Percentiles rank a stretch among this genome's conserved stretches.
These are phyloP conservation scores for Spheniscus mendiculus DNA, from an alignment of 2,113 vertebrate genomes.

Conservation along the genomic window DNA sequence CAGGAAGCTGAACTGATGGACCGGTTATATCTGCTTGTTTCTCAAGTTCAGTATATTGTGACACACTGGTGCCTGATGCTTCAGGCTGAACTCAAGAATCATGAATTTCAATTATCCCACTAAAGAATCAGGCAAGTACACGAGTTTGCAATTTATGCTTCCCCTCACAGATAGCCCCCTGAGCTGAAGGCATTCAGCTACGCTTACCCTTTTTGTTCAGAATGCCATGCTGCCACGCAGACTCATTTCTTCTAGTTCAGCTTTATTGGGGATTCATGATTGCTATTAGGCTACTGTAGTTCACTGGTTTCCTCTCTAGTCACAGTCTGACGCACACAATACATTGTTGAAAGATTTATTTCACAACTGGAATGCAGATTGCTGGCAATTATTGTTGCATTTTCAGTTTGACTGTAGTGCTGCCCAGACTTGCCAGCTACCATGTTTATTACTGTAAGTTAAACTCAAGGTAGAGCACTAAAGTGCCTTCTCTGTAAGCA, in stretches of 20 bases:
- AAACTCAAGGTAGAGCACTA: neutral
- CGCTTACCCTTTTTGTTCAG: neutral
- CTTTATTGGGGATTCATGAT: constrained; percentile 15
- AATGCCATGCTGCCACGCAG: neutral
- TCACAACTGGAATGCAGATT: constrained; percentile 64
- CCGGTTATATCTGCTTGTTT: neutral
- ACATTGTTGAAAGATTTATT: constrained; percentile 63
- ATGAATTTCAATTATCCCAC: neutral
- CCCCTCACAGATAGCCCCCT: neutral
- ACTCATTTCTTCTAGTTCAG: neutral
- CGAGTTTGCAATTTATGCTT: neutral
- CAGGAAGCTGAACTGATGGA: neutral
- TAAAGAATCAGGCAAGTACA: neutral
- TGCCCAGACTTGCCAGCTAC: constrained; percentile 63
- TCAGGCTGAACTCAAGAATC: neutral
- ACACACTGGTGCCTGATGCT: neutral
- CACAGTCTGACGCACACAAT: constrained; percentile 60
- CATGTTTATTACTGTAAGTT: constrained; percentile 35
- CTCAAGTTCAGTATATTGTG: neutral
- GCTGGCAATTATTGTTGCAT: constrained; percentile 60
- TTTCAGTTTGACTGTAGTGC: constrained; percentile 51
- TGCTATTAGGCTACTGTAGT: constrained; percentile 19
- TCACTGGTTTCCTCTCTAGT: constrained; percentile 43
- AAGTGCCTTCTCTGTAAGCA: neutral
- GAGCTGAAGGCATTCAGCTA: neutral